phyloP scores from a whole-genome alignment of 2,113 vertebrate genomes.

The Pterocles orientalis region DNA sequence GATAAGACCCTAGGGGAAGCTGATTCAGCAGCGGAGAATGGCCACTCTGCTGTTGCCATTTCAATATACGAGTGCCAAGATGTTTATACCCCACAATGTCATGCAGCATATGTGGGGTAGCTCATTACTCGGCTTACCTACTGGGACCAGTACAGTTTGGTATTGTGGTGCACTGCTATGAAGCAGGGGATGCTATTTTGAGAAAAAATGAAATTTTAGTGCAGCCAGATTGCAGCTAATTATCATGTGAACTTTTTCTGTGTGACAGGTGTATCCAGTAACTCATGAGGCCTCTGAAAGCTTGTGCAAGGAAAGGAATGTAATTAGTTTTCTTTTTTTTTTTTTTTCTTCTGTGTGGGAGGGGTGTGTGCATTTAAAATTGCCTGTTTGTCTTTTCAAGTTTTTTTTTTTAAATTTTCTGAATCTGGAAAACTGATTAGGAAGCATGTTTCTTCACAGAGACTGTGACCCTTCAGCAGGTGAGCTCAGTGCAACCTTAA shows the following conservation, averaged over 20 bases:
- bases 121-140: background rate
- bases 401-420: background rate
- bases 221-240: background rate
- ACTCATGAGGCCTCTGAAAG: background rate
- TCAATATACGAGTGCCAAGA: background rate
- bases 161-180: background rate
- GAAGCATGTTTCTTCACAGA: background rate
- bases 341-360: background rate
- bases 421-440: background rate
- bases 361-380: background rate
- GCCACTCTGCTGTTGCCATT: background rate
- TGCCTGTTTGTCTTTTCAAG: background rate
- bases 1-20: background rate
- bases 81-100: background rate
- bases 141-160: background rate
- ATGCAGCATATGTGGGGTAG: too few relatives aligned
- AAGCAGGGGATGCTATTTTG: background rate
- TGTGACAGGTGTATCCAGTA: background rate
- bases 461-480: rapidly evolving
- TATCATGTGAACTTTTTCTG: background rate
- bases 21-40: background rate
- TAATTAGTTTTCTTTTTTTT: too few relatives aligned
- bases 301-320: background rate
- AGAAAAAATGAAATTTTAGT: background rate
- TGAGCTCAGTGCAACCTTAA: background rate